Base-by-base conservation (phyloP, 1,140 invertebrate genomes). In the Drosophila dunni region DNA sequence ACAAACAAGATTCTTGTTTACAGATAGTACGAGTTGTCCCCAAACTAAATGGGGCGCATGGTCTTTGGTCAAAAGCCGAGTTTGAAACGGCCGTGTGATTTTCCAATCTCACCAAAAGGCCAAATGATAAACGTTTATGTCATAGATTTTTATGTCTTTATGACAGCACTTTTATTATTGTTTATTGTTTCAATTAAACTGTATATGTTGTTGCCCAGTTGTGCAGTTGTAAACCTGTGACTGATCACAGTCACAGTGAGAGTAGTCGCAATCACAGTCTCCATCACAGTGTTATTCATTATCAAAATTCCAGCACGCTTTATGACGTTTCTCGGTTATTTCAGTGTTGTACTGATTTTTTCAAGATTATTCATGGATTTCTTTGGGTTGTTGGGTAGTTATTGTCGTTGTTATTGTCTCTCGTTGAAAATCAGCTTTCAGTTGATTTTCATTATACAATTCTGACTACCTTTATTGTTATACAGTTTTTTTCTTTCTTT, bases 281-380 rank as follows among this genome's bases (percentile, higher is more conserved):
- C 45, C 40, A 44, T 53, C 48, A 33, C 57, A 58, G 64, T 40
- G 24, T 84, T 83, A 80, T 84, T 74, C 62, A 79, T 75, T 79
- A 68, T 68, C 69, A 58, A 88, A 86, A 88, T 88, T 88, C 83
- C 83, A 89, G 74, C 83, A 88, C 83, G 83, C 83, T 89, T 88
- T 83, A 89, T 88, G 83, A 88, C 83, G 83, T 86, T 63, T 40
- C 68, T 33, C 42, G 48, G 42, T 56, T 67, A 45, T 46, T 73
- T 46, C 6, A 5, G 24, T 74, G 65, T 45, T 75, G 66, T 75
- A 69, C 58, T 75, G 65, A 75, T 75, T 75, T 75, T 50, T 75
- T 75, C 8, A 54, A 75, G 72, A 75, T 75, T 75, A 75, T 69
- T 75, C 72, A 75, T 75, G 65, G 66, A 63, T 75, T 75, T 72